Evolutionary conservation across 2,888 invertebrate genomes (phyloP).

Genomic region (Tetrapedia diversipes): DNA sequence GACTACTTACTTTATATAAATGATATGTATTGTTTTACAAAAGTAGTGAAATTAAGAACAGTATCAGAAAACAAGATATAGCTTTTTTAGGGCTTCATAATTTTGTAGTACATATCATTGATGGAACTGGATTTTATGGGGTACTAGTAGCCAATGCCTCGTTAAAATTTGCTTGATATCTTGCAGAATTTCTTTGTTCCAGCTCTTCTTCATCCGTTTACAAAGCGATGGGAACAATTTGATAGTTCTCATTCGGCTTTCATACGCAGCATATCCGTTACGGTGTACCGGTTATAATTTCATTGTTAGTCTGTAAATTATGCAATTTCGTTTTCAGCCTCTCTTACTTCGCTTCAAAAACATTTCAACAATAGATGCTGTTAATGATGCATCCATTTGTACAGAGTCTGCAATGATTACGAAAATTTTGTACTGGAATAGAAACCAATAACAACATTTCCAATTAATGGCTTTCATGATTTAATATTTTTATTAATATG

Average conservation of each 20-base stretch:
- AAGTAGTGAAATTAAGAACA: not conserved
- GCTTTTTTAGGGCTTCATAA: not conserved
- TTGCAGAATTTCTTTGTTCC: slow-evolving; percentile 74
- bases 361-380: slow-evolving; percentile 39
- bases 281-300: slow-evolving; percentile 56
- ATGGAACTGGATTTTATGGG: slow-evolving; percentile 46
- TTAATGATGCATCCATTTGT: slow-evolving; percentile 17
- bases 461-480: too few species aligned
- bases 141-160: slow-evolving; percentile 69
- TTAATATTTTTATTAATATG: too few species aligned
- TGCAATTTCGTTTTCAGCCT: slow-evolving; percentile 43
- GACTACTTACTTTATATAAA: too few species aligned
- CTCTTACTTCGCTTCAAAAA: slow-evolving; percentile 13
- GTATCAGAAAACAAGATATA: not conserved
- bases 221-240: slow-evolving; percentile 74
- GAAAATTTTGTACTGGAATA: slow-evolving; percentile 4
- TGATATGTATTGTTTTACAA: too few species aligned
- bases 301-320: slow-evolving; percentile 63
- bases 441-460: too few species aligned
- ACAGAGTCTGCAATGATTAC: slow-evolving; percentile 8
- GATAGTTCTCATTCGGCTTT: slow-evolving; percentile 72
- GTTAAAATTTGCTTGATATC: slow-evolving; percentile 77
- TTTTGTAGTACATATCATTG: slow-evolving; percentile 54
- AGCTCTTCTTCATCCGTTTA: slow-evolving; percentile 67
- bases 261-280: slow-evolving; percentile 55